Conservation (phyloP, 2,888 invertebrate genomes). For the Gisinianus flammeolus region DNA sequence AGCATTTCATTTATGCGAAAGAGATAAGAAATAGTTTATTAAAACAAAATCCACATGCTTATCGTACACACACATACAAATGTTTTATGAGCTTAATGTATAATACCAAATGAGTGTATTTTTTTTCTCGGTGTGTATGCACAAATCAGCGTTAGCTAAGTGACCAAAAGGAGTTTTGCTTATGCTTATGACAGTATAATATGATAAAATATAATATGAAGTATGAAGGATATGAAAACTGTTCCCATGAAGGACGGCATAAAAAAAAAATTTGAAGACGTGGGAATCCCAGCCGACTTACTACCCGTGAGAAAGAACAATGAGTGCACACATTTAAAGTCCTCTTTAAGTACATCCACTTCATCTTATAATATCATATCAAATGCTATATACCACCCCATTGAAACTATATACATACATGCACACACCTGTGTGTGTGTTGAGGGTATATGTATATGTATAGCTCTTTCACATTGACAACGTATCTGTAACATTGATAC, state of each 20-base stretch:
- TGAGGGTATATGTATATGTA: no score
- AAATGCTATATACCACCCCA: no score
- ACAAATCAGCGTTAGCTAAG: not conserved
- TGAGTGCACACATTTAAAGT: conserved; percentile 36
- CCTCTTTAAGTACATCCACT: conserved; percentile 28
- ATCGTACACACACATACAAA: no score
- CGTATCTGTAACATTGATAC: no score
- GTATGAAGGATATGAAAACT: conserved; percentile 57
- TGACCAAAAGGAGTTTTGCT: not conserved
- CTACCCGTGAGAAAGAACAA: conserved; percentile 59
- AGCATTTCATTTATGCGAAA: no score
- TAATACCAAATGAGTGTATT: no score
- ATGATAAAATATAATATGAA: conserved; percentile 29
- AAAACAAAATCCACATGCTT: no score
- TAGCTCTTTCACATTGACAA: no score
- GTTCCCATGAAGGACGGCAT: conserved; percentile 59
- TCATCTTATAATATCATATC: not conserved
- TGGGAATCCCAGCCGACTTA: conserved; percentile 58
- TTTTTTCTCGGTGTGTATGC: not conserved
- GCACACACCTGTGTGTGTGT: no score
- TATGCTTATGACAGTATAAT: not conserved
- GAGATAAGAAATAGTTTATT: no score
- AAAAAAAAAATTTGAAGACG: conserved; percentile 57
- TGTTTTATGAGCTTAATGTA: no score
- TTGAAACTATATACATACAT: no score